Conservation (phyloP, 2,888 invertebrate species). For the Sepiola atlantica region DNA sequence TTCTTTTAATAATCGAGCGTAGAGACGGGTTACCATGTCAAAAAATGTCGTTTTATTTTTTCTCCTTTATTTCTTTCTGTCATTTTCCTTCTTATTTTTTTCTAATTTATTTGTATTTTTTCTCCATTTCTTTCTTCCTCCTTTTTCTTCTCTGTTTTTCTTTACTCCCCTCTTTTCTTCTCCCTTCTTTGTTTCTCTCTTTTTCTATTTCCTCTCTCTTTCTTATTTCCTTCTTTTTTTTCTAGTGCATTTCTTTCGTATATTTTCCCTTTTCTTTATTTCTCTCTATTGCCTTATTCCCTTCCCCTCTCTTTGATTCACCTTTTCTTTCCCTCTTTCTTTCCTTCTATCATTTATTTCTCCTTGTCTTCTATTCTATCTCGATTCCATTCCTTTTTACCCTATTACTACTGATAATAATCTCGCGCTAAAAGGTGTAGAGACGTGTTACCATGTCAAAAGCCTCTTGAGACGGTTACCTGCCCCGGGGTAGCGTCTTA, state of each 20-base stretch:
- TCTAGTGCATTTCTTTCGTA: no score
- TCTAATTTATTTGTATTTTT: background rate
- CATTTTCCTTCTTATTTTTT: background rate
- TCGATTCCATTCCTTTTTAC: background rate
- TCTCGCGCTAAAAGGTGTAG: background rate
- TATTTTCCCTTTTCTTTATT: background rate
- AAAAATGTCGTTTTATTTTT: no score
- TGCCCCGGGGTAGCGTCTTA: background rate
- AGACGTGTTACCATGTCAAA: conserved; percentile 32
- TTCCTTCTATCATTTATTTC: background rate
- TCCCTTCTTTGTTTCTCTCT: no score
- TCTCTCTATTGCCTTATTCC: background rate
- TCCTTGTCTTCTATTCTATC: background rate
- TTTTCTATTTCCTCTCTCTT: no score
- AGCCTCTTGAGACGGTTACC: conserved; percentile 32
- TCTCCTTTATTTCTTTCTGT: background rate
- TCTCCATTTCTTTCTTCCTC: background rate
- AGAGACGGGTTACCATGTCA: no score
- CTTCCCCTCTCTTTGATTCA: no score
- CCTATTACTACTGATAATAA: background rate
- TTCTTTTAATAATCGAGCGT: no score
- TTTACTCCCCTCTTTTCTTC: background rate
- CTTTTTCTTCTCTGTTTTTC: background rate
- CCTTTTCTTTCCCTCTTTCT: background rate
- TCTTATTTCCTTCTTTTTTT: no score